Evolutionary conservation across 2,888 invertebrate genomes (phyloP).

Genomic region (Limulus polyphemus): DNA sequence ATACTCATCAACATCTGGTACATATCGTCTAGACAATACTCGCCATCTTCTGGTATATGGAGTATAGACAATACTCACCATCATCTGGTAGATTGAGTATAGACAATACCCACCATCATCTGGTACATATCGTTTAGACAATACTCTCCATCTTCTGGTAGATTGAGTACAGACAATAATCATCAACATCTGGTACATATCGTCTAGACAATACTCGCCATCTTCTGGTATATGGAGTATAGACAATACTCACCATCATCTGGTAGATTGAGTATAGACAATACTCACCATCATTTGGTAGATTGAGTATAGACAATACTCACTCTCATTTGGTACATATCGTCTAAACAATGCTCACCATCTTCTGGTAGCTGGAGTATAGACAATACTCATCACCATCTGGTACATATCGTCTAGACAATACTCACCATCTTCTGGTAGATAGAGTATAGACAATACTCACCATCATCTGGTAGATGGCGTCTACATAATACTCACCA

Average conservation of each 20-base stretch:
- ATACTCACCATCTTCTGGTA: too few relatives aligned
- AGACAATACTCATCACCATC: constrained; percentile 39
- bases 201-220: too few relatives aligned
- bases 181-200: constrained; percentile 44
- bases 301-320: constrained; percentile 38
- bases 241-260: constrained; percentile 38
- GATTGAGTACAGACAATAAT: constrained; percentile 42
- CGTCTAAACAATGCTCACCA: constrained; percentile 31
- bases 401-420: constrained; percentile 42
- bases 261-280: too few relatives aligned
- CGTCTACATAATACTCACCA: too few relatives aligned
- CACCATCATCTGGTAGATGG: constrained; percentile 44
- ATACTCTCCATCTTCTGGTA: constrained; percentile 41
- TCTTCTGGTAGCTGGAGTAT: constrained; percentile 43
- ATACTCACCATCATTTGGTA: too few relatives aligned
- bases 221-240: too few relatives aligned
- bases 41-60: constrained; percentile 44
- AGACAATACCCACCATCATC: too few relatives aligned
- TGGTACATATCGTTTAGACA: too few relatives aligned
- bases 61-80: constrained; percentile 42
- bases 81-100: constrained; percentile 43
- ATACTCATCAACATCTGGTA: too few relatives aligned
- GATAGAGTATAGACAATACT: constrained; percentile 1
- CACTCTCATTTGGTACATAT: too few relatives aligned
- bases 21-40: too few relatives aligned